Evolutionary conservation across 1,140 invertebrate genomes (phyloP).

Genomic region (Zaprionus taronus): DNA sequence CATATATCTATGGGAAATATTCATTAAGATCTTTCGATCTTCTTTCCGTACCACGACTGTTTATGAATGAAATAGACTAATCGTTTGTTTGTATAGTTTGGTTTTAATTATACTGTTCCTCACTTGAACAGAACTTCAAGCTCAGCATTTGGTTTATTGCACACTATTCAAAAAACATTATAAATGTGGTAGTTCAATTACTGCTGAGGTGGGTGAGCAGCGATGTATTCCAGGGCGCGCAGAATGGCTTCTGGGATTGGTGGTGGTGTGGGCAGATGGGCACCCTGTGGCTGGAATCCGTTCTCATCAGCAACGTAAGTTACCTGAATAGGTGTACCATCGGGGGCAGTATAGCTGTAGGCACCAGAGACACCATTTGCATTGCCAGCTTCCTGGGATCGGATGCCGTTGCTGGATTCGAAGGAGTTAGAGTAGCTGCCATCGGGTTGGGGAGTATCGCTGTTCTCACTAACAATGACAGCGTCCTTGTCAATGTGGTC

Average conservation of each 20-base stretch:
- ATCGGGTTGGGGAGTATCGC: constrained; percentile 60
- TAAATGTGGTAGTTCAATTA: constrained; percentile 2
- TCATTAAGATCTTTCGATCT: neutral
- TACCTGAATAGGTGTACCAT: constrained; percentile 69
- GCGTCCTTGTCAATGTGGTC: constrained; percentile 78
- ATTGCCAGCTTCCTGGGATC: constrained; percentile 69
- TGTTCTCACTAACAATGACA: constrained; percentile 21
- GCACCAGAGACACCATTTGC: constrained; percentile 52
- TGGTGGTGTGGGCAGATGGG: constrained; percentile 85
- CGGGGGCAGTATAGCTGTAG: constrained; percentile 49
- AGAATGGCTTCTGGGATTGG: constrained; percentile 77
- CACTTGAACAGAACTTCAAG: constrained; percentile 18
- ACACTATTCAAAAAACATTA: constrained; percentile 12
- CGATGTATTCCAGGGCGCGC: constrained; percentile 85
- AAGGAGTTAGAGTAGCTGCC: constrained; percentile 57
- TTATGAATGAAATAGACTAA: neutral
- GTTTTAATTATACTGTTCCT: constrained; percentile 13
- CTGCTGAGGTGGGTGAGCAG: constrained; percentile 60
- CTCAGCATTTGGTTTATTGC: constrained; percentile 39
- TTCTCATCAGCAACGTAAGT: constrained; percentile 85
- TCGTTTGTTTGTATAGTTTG: neutral
- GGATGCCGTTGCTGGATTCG: constrained; percentile 71
- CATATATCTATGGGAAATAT: neutral
- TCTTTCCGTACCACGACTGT: neutral
- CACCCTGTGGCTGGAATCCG: constrained; percentile 85